Percentiles rank a stretch among this genome's conserved stretches.
These are phyloP conservation scores for Mus caroli DNA, from an alignment of 2,797 vertebrate species.

Conservation along the genomic window DNA sequence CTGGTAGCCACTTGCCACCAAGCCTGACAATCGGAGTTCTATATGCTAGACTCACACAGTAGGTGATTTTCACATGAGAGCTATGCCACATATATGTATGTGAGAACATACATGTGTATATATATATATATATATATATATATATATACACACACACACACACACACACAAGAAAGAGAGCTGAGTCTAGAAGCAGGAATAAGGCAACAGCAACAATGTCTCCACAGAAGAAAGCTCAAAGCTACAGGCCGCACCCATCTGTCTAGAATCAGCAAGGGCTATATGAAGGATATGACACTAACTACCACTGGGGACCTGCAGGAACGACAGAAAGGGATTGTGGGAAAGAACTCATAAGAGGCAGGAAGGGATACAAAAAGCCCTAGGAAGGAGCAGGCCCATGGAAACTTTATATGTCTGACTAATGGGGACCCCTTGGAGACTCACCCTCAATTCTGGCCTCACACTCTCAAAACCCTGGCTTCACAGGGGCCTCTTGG, in stretches of 20 bases:
- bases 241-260: neutral
- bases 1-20: neutral
- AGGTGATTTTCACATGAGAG: neutral
- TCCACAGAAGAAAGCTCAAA: conserved; percentile 19
- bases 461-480: neutral
- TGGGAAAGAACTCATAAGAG: neutral
- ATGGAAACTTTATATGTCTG: neutral
- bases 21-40: neutral
- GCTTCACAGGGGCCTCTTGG: neutral
- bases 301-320: neutral
- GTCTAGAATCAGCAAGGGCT: conserved; percentile 12
- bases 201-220: neutral
- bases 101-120: neutral
- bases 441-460: neutral
- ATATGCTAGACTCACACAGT: neutral
- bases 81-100: neutral
- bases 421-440: neutral
- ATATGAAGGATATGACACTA: neutral
- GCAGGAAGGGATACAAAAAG: neutral
- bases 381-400: neutral
- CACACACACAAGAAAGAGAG: neutral
- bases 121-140: too few species aligned
- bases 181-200: neutral
- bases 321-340: neutral
- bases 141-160: too few species aligned